Evolutionary conservation across 2,888 invertebrate species (phyloP).

Genomic region (Brenthis hecate): DNA sequence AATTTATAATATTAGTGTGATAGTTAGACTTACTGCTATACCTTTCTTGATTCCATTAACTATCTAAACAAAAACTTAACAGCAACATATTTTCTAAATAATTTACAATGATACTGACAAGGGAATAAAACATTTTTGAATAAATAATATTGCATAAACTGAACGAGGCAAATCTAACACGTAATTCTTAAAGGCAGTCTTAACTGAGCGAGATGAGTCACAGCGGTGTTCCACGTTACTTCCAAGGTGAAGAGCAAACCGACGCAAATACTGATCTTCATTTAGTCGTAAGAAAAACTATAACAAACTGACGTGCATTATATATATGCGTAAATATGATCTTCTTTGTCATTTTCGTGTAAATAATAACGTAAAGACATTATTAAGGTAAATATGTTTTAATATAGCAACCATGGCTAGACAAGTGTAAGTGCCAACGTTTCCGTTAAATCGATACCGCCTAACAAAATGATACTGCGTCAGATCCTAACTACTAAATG

Average conservation of each 20-base stretch:
- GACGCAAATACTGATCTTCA: constrained; percentile 35
- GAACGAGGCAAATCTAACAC: constrained; percentile 21
- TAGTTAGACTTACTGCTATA: too few species aligned
- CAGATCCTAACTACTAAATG: background rate
- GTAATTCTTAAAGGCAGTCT: constrained; percentile 42
- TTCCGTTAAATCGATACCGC: constrained; percentile 18
- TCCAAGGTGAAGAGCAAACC: constrained; percentile 59
- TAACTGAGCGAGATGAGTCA: constrained; percentile 56
- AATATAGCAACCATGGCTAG: background rate
- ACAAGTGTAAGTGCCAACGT: constrained; percentile 12
- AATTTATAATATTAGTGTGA: too few species aligned
- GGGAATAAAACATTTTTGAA: background rate
- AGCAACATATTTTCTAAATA: background rate
- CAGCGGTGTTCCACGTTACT: constrained; percentile 57
- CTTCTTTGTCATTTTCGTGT: too few species aligned
- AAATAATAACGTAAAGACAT: too few species aligned
- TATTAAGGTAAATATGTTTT: too few species aligned
- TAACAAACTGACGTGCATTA: background rate
- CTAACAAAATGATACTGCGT: constrained; percentile 19
- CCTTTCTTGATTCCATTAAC: too few species aligned
- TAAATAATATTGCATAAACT: constrained; percentile 1
- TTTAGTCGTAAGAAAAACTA: constrained; percentile 8
- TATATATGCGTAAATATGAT: too few species aligned
- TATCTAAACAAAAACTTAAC: too few species aligned
- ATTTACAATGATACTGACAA: background rate